Percentiles rank a stretch among this genome's conserved stretches.
phyloP scores from a whole-genome alignment of 2,888 invertebrate genomes.

The Drosophila monieri region DNA sequence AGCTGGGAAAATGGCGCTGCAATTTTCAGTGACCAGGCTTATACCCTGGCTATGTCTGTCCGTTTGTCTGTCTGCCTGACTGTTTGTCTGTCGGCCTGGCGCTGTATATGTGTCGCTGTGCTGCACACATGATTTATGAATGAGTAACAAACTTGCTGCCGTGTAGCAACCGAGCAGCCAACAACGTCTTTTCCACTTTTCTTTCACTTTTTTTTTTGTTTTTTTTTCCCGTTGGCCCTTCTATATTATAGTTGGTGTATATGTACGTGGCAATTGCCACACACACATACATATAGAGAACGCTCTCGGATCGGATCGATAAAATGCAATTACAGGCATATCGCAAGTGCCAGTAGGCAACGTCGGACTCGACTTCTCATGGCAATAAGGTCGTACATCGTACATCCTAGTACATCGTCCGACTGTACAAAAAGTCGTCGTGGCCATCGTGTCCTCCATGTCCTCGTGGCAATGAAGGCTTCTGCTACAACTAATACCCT shows the following conservation, averaged over 20 bases:
- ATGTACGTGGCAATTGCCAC: conserved; percentile 72
- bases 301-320: conserved; percentile 76
- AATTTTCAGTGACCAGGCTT: conserved; percentile 74
- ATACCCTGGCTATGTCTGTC: conserved; percentile 25
- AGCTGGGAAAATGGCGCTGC: conserved; percentile 66
- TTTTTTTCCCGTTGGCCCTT: conserved; percentile 48
- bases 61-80: conserved; percentile 27
- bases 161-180: conserved; percentile 66
- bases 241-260: conserved; percentile 62
- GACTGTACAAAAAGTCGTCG: conserved; percentile 65
- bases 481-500: conserved; percentile 79
- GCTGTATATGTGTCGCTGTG: conserved; percentile 45
- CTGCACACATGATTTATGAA: conserved; percentile 81
- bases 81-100: conserved; percentile 31
- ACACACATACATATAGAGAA: conserved; percentile 11
- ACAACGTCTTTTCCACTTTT: conserved; percentile 65
- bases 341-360: conserved; percentile 76
- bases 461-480: conserved; percentile 65
- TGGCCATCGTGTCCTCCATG: conserved; percentile 17
- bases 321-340: conserved; percentile 80
- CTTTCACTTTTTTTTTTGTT: conserved; percentile 15
- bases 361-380: conserved; percentile 52
- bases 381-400: conserved; percentile 76
- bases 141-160: conserved; percentile 78
- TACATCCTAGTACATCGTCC: conserved; percentile 57